These are phyloP conservation scores for Oreortyx pictus DNA, from an alignment of 2,797 vertebrate genomes.

Conservation along the genomic window DNA sequence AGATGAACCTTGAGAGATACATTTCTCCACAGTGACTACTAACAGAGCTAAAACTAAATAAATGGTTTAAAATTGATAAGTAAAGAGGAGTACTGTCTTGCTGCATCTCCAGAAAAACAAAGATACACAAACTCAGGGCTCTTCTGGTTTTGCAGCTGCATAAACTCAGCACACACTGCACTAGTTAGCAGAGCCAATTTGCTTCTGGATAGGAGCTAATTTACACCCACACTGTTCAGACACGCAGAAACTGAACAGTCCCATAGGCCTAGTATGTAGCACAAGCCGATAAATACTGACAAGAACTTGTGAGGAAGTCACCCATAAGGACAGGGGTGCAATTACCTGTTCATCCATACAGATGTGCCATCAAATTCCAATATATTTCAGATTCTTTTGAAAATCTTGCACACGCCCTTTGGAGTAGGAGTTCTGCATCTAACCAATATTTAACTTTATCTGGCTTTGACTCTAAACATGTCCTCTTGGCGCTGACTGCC, in stretches of 20 bases:
- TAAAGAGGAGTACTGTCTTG: neutral
- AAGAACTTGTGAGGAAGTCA: conserved; percentile 27
- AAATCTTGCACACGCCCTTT: neutral
- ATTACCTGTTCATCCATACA: conserved; percentile 9
- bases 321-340: neutral
- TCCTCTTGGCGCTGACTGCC: neutral
- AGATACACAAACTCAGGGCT: neutral
- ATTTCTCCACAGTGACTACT: neutral
- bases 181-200: conserved; percentile 1
- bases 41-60: neutral
- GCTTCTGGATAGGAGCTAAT: conserved; percentile 25
- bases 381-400: neutral
- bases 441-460: neutral
- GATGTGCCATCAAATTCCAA: neutral
- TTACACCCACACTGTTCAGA: conserved; percentile 23
- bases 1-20: neutral
- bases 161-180: neutral
- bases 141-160: neutral
- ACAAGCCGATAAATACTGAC: neutral
- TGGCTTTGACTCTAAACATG: neutral
- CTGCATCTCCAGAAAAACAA: neutral
- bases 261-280: neutral
- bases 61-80: neutral
- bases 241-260: neutral
- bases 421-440: neutral